phyloP scores from a whole-genome alignment of 1,140 invertebrate genomes.

The Sweltsa coloradensis region DNA sequence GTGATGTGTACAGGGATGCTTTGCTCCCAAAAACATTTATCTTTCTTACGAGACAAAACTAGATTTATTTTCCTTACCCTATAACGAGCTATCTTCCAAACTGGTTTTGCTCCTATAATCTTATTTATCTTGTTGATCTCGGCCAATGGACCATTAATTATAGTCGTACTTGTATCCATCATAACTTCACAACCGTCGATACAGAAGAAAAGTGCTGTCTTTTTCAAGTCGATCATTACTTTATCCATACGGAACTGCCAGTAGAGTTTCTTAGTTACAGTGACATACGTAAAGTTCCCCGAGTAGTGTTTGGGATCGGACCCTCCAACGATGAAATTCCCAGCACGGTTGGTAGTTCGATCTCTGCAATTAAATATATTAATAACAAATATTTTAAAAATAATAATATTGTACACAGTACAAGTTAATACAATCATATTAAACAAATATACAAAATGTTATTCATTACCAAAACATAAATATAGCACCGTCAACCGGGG shows the following conservation, averaged over 20 bases:
- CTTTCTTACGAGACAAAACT: too few relatives aligned
- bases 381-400: slow-evolving; percentile 5
- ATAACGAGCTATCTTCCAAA: not conserved
- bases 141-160: slow-evolving; percentile 82
- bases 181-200: slow-evolving; percentile 79
- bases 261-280: slow-evolving; percentile 31
- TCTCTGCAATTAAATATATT: slow-evolving; percentile 10
- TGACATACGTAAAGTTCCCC: slow-evolving; percentile 87
- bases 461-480: too few relatives aligned
- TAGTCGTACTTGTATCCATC: slow-evolving; percentile 95
- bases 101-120: slow-evolving; percentile 68
- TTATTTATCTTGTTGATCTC: slow-evolving; percentile 78
- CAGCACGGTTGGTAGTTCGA: not conserved
- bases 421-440: too few relatives aligned
- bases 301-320: slow-evolving; percentile 82
- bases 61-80: slow-evolving; percentile 4
- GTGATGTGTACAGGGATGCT: too few relatives aligned
- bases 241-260: slow-evolving; percentile 36
- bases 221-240: slow-evolving; percentile 32
- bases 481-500: too few relatives aligned
- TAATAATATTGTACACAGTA: slow-evolving; percentile 4
- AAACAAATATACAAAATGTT: too few relatives aligned
- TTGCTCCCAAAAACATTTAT: too few relatives aligned
- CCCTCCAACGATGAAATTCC: slow-evolving; percentile 61
- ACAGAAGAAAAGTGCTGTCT: slow-evolving; percentile 40